Percentiles rank a stretch among this genome's conserved stretches.
Conservation (phyloP, 2,797 vertebrate genomes). For the Alcedo atthis region DNA sequence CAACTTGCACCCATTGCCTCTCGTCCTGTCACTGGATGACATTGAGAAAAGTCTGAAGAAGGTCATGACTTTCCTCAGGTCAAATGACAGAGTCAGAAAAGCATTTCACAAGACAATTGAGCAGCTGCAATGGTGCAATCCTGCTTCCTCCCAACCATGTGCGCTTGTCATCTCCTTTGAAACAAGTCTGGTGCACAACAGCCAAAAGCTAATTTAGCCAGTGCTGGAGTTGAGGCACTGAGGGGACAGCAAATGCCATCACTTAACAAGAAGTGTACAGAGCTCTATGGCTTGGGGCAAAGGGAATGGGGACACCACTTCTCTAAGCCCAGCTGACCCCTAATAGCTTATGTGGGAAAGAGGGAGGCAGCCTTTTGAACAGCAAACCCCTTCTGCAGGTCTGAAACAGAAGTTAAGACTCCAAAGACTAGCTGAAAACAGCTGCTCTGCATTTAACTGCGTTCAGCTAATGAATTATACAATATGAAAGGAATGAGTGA, state of each 20-base stretch:
- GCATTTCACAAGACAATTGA: neutral
- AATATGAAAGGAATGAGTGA: constrained; percentile 1
- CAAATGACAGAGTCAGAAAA: neutral
- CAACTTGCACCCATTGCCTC: too few relatives aligned
- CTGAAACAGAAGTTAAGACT: neutral
- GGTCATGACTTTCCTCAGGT: neutral
- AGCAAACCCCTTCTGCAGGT: neutral
- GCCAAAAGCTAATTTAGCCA: neutral
- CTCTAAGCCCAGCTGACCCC: neutral
- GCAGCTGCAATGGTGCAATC: neutral
- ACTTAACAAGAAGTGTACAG: neutral
- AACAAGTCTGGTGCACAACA: neutral
- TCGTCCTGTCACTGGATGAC: too few relatives aligned
- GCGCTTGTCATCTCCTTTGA: neutral
- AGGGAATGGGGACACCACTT: neutral
- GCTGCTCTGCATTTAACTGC: neutral
- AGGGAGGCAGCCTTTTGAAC: neutral
- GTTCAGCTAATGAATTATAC: constrained; percentile 12
- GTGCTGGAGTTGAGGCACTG: neutral
- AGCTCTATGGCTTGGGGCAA: neutral
- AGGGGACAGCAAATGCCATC: neutral
- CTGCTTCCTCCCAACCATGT: neutral
- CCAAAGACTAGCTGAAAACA: neutral
- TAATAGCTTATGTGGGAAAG: neutral
- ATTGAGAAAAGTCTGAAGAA: too few relatives aligned